Conservation (phyloP, 2,888 invertebrate genomes). For the Parthenolecanium corni region DNA sequence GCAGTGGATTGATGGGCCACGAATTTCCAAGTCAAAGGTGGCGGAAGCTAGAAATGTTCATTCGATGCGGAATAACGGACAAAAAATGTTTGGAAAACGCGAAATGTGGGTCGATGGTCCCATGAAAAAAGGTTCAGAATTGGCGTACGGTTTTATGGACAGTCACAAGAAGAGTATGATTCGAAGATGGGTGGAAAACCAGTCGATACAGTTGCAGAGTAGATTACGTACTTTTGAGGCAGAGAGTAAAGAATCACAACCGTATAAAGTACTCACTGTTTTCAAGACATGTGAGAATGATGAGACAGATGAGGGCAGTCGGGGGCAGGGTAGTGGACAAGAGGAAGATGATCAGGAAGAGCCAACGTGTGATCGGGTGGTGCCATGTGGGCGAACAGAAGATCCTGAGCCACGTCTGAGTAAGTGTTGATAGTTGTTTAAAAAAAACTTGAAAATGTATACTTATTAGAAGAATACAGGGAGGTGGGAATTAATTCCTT, state of each 20-base stretch:
- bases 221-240: not conserved
- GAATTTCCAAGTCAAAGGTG: conserved; percentile 70
- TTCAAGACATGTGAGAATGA: conserved; percentile 47
- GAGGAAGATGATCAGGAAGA: conserved; percentile 33
- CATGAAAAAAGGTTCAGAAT: conserved; percentile 40
- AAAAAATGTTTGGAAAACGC: conserved; percentile 37
- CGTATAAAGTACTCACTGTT: conserved; percentile 49
- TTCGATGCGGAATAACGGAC: conserved; percentile 31
- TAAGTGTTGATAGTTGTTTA: too few species aligned
- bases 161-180: conserved; percentile 88
- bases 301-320: conserved; percentile 31
- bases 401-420: not conserved
- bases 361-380: not conserved
- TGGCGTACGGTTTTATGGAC: conserved; percentile 74
- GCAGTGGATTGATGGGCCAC: conserved; percentile 93
- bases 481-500: too few species aligned
- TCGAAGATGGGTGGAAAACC: conserved; percentile 84
- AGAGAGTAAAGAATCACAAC: conserved; percentile 25
- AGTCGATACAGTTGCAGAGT: conserved; percentile 59
- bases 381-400: not conserved
- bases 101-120: conserved; percentile 97
- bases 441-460: too few species aligned
- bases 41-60: conserved; percentile 53
- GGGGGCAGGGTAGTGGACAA: conserved; percentile 34
- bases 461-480: too few species aligned